Base-by-base conservation (phyloP, 2,888 invertebrate genomes). In the Vesta saturnalis region DNA sequence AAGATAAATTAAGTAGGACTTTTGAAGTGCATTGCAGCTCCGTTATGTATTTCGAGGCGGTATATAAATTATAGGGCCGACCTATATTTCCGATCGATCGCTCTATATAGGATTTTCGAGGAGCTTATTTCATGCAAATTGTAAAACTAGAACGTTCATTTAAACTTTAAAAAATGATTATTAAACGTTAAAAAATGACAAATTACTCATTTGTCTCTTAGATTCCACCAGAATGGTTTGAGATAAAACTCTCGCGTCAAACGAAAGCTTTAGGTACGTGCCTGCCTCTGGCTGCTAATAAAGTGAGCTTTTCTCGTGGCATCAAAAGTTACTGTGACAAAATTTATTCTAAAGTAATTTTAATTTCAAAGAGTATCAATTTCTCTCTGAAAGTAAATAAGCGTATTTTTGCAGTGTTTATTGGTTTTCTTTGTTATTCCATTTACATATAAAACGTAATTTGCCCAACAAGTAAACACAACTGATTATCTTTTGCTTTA, bases 241-340 rank as follows among this genome's bases (percentile, higher is more conserved):
- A 78, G 78, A 78, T 78, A 78, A 78, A 78, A 77, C 76, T 78
- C 76, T 74, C 74, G 73, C 73, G 74, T 77, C 76, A 77, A 77
- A 78, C 77, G 74, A 77, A 78, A 75, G 78, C 76, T 74, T 39
- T 77, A 78, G 78, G 77, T 78, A 78, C 78, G 77, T 77, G 77
- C 72, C 64, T 61, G 73, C 74, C 77, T 71, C 73, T 69, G 74
- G 78, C 75, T 71, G 73, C 72, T 72, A 77, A 76, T 78, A 78
- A 78, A 77, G 76, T 30, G 57, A 56, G 55, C 46, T 55, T 52
- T 61, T 23, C 47, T 64, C 23, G 43, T 58, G 47, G 60, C 54
- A 62, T 8, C 55, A 60, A 65, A 62, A 60, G 69, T 65, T 69
- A 39, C 52, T 22, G 35, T 16, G 5, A 30, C 30, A 8, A 30